Conservation (phyloP, 2,797 vertebrate genomes). For the Ataeniobius toweri region DNA sequence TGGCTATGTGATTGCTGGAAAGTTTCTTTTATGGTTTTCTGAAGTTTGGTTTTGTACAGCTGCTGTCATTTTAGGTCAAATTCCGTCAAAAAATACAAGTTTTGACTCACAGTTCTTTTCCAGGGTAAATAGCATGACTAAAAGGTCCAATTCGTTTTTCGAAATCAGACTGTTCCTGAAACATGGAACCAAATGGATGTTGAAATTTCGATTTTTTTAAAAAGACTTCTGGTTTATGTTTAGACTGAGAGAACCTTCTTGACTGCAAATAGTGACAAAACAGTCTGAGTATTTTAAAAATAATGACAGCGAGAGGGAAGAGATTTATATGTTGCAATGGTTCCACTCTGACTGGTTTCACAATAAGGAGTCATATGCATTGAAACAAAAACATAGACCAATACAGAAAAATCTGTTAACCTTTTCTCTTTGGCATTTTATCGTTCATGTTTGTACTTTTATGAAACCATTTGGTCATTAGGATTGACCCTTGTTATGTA, state of each 20-base stretch:
- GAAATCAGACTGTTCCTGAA: neutral
- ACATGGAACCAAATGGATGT: neutral
- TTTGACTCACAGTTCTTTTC: neutral
- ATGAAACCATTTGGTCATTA: neutral
- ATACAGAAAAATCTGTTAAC: neutral
- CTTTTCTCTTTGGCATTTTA: neutral
- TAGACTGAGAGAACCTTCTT: neutral
- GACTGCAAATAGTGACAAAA: conserved; percentile 5
- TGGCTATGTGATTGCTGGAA: neutral
- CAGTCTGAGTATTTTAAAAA: neutral
- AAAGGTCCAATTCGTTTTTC: neutral
- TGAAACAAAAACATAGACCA: neutral
- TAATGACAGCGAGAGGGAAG: neutral
- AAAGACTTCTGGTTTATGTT: neutral
- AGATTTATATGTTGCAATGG: neutral
- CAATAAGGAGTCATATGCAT: neutral
- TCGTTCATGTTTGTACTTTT: neutral
- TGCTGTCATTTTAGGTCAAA: neutral
- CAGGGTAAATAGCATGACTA: neutral
- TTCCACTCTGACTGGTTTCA: neutral
- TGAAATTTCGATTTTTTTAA: neutral
- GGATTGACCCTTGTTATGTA: neutral
- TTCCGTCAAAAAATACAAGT: neutral
- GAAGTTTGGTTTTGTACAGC: neutral
- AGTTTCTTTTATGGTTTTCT: neutral